Evolutionary conservation across 2,113 vertebrate species (phyloP).

Genomic region (Oncorhynchus gorbuscha): DNA sequence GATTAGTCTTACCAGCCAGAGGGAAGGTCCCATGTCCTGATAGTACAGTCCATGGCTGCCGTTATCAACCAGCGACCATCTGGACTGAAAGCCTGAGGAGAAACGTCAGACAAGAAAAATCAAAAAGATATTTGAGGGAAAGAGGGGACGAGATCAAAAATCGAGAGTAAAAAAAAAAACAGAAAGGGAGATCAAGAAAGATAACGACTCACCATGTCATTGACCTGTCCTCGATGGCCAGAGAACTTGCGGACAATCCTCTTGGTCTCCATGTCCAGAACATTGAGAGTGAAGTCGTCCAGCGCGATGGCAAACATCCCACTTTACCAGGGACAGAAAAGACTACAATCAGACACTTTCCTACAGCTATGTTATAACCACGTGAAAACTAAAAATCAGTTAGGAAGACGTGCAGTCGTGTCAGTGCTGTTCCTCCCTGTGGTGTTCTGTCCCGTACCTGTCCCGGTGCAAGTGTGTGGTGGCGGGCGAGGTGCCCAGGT

Average conservation of each 20-base stretch:
- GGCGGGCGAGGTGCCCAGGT: conserved; percentile 75
- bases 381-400: neutral
- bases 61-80: conserved; percentile 94
- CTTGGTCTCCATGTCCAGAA: conserved; percentile 88
- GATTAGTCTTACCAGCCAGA: conserved; percentile 82
- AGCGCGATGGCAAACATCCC: conserved; percentile 87
- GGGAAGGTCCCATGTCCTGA: conserved; percentile 95
- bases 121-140: too few species aligned
- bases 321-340: conserved; percentile 62
- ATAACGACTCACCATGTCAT: conserved; percentile 82
- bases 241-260: conserved; percentile 84
- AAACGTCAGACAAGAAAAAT: conserved; percentile 18
- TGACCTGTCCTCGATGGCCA: conserved; percentile 88
- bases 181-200: neutral
- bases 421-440: neutral
- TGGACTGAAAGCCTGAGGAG: conserved; percentile 85
- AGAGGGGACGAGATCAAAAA: neutral
- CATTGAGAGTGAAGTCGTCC: conserved; percentile 85
- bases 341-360: neutral
- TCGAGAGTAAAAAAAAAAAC: neutral
- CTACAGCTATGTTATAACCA: neutral
- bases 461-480: conserved; percentile 85
- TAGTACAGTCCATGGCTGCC: conserved; percentile 89
- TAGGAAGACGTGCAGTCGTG: too few species aligned
- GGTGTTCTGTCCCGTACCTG: conserved; percentile 74